phyloP scores from a whole-genome alignment of 2,797 vertebrate species.

The Psittacula echo region DNA sequence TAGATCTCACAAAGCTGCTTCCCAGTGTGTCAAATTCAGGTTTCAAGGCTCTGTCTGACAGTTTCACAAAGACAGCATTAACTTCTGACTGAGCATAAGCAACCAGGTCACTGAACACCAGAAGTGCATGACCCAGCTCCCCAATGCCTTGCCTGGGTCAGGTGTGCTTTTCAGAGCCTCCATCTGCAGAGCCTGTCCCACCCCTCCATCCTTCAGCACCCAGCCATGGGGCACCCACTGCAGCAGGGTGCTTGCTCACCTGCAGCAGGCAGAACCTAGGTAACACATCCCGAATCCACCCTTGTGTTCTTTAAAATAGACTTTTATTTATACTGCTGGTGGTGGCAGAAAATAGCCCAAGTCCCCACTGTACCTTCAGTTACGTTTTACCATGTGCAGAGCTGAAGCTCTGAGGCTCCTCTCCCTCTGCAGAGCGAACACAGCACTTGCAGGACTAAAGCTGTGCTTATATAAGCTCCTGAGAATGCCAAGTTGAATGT shows the following conservation, averaged over 20 bases:
- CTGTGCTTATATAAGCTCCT: slow-evolving; percentile 47
- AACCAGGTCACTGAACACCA: not conserved
- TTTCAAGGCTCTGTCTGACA: not conserved
- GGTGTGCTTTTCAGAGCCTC: fast-evolving
- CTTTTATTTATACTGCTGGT: not conserved
- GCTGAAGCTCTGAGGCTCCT: not conserved
- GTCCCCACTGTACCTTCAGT: not conserved
- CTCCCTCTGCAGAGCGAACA: slow-evolving; percentile 43
- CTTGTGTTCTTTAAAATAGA: not conserved
- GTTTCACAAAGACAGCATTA: not conserved
- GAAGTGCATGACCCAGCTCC: not conserved
- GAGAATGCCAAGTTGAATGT: slow-evolving; percentile 28
- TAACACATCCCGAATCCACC: not conserved
- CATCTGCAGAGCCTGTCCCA: not conserved
- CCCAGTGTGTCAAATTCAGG: not conserved
- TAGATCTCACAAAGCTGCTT: not conserved
- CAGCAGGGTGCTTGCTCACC: not conserved
- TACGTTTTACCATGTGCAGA: not conserved
- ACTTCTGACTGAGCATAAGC: not conserved
- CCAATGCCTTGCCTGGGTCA: not conserved
- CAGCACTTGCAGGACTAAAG: slow-evolving; percentile 20
- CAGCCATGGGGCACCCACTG: not conserved
- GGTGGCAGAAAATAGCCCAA: not conserved
- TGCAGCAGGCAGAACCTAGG: not conserved
- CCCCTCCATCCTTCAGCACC: not conserved